These are phyloP conservation scores for Mantis religiosa DNA, from an alignment of 2,888 invertebrate genomes.

Conservation along the genomic window DNA sequence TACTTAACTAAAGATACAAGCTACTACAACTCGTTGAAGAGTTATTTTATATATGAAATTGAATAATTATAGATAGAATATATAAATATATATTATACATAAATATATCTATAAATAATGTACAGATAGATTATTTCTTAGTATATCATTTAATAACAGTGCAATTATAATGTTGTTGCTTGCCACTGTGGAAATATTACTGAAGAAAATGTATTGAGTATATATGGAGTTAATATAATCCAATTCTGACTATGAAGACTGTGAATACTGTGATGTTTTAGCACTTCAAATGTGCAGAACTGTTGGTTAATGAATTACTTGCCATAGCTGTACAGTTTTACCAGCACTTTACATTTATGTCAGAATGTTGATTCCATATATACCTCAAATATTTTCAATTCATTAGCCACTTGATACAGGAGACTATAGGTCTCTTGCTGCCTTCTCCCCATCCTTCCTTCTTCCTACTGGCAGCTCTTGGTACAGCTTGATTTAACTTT, in stretches of 20 bases:
- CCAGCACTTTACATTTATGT: not conserved
- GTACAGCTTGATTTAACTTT: not conserved
- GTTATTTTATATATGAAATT: constrained; percentile 2
- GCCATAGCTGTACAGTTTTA: not conserved
- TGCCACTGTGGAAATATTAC: not conserved
- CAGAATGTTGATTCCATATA: not conserved
- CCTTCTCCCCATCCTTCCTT: not conserved
- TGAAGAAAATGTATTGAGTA: not conserved
- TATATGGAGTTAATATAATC: not conserved
- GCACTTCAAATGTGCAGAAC: not conserved
- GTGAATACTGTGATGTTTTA: not conserved
- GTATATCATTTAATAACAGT: not conserved
- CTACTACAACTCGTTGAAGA: constrained; percentile 12
- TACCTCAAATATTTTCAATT: not conserved
- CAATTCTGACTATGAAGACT: not conserved
- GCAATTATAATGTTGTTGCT: not conserved
- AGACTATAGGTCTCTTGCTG: too few relatives aligned
- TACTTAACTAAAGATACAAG: not conserved
- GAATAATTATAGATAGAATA: constrained; percentile 10
- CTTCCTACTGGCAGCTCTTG: not conserved
- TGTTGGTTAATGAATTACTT: not conserved
- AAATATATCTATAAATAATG: constrained; percentile 11
- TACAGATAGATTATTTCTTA: constrained; percentile 14
- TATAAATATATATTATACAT: constrained; percentile 15
- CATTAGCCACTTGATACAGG: not conserved